These are phyloP conservation scores for Choristoneura rosaceana DNA, from an alignment of 2,888 invertebrate genomes.

Conservation along the genomic window DNA sequence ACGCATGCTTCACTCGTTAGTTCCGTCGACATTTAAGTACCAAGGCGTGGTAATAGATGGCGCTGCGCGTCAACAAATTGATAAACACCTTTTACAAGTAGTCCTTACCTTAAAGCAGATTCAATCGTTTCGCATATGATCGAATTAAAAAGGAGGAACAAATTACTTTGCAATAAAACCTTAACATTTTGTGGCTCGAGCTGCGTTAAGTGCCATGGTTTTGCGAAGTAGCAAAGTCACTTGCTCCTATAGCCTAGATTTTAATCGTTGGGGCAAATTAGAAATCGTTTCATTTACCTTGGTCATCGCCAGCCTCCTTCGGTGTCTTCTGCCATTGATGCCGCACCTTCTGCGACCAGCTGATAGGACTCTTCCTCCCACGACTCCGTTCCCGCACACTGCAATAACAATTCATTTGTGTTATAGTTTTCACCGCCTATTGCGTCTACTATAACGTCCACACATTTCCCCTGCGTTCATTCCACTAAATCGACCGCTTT, in stretches of 20 bases:
- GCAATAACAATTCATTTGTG: constrained; percentile 63
- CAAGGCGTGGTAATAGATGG: constrained; percentile 58
- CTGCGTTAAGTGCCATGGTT: too few species aligned
- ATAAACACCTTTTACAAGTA: not conserved
- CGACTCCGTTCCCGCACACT: constrained; percentile 84
- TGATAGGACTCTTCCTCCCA: constrained; percentile 82
- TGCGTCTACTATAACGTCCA: constrained; percentile 40
- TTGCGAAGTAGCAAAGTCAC: not conserved
- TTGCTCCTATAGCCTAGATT: not conserved
- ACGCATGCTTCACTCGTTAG: not conserved
- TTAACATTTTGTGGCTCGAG: too few species aligned
- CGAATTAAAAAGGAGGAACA: not conserved
- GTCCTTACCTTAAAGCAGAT: not conserved
- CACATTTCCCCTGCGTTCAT: constrained; percentile 47
- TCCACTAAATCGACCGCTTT: constrained; percentile 56
- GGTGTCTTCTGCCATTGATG: constrained; percentile 87
- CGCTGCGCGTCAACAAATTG: constrained; percentile 49
- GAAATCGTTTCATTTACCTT: constrained; percentile 57
- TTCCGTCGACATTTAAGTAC: constrained; percentile 1
- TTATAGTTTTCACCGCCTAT: constrained; percentile 6
- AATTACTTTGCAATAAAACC: too few species aligned
- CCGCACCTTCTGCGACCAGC: constrained; percentile 88
- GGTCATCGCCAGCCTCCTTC: constrained; percentile 63
- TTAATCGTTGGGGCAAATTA: not conserved
- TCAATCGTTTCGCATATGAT: not conserved